Conservation (phyloP, 1,140 invertebrate genomes). For the Sarcophaga bullata region DNA sequence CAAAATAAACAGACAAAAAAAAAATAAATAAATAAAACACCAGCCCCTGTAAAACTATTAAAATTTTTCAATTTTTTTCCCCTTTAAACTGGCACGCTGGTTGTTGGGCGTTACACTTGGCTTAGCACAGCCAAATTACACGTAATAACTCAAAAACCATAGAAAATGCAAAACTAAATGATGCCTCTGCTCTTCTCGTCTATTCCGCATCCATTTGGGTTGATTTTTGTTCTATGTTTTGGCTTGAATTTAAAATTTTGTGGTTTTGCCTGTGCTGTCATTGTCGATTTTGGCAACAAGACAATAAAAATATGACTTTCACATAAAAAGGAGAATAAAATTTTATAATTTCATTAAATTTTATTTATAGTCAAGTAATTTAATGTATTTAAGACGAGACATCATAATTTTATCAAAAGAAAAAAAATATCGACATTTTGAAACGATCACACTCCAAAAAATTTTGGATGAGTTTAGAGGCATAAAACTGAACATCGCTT, state of each 20-base stretch:
- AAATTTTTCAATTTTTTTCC: neutral
- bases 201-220: neutral
- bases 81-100: neutral
- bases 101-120: conserved; percentile 30
- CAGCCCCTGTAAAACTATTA: neutral
- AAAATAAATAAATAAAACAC: neutral
- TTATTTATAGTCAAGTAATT: conserved; percentile 66
- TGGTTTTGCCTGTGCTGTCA: too few relatives aligned
- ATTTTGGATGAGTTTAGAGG: too few relatives aligned
- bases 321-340: conserved; percentile 45
- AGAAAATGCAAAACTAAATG: conserved; percentile 41
- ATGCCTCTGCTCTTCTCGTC: neutral
- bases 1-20: neutral
- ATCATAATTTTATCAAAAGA: neutral
- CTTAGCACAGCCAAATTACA: conserved; percentile 41
- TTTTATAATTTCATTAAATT: conserved; percentile 60
- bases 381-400: conserved; percentile 65
- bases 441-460: too few relatives aligned
- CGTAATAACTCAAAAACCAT: conserved; percentile 43
- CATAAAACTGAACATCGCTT: too few relatives aligned
- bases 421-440: neutral
- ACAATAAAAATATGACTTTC: neutral
- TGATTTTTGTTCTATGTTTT: neutral
- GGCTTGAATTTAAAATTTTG: neutral
- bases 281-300: conserved; percentile 5